phyloP scores from a whole-genome alignment of 2,888 invertebrate genomes.

The Bellardia bayeri region DNA sequence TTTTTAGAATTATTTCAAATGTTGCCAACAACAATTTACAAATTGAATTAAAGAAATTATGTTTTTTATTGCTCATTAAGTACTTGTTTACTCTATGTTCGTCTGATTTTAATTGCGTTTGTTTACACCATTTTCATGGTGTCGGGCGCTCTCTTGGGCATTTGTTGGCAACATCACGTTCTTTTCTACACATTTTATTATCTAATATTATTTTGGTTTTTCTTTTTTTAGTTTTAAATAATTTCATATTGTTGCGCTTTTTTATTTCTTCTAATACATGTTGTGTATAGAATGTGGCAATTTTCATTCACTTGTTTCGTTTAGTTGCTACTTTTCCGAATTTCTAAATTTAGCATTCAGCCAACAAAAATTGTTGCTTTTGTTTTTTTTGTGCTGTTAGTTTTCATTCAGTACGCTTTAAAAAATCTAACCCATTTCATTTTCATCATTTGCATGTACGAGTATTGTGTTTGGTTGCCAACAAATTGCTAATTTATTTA shows the following conservation, averaged over 20 bases:
- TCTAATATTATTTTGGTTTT: conserved; percentile 15
- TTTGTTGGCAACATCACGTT: conserved; percentile 24
- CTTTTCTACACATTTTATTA: conserved; percentile 3
- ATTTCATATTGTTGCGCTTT: conserved; percentile 33
- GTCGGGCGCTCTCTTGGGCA: background rate
- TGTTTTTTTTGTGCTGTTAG: conserved; percentile 36
- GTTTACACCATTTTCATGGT: too few species aligned
- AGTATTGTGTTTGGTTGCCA: conserved; percentile 51
- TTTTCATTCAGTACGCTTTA: conserved; percentile 22
- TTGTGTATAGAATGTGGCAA: conserved; percentile 37
- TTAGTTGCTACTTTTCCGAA: conserved; percentile 58
- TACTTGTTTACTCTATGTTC: too few species aligned
- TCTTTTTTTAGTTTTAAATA: conserved; percentile 27
- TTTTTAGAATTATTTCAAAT: background rate
- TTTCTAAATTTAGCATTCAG: conserved; percentile 70
- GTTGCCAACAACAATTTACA: conserved; percentile 1
- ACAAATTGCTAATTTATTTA: conserved; percentile 52
- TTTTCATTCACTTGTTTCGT: conserved; percentile 60
- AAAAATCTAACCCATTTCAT: conserved; percentile 34
- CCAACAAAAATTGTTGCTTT: conserved; percentile 62
- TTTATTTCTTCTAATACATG: conserved; percentile 11
- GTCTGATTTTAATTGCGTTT: too few species aligned
- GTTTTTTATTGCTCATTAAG: background rate
- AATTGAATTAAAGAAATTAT: background rate
- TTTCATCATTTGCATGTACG: conserved; percentile 32